A percentile compares a stretch with the other conserved stretches of the same genome.
These are phyloP conservation scores for Acrobasis suavella DNA, from an alignment of 2,888 invertebrate genomes.

Conservation along the genomic window DNA sequence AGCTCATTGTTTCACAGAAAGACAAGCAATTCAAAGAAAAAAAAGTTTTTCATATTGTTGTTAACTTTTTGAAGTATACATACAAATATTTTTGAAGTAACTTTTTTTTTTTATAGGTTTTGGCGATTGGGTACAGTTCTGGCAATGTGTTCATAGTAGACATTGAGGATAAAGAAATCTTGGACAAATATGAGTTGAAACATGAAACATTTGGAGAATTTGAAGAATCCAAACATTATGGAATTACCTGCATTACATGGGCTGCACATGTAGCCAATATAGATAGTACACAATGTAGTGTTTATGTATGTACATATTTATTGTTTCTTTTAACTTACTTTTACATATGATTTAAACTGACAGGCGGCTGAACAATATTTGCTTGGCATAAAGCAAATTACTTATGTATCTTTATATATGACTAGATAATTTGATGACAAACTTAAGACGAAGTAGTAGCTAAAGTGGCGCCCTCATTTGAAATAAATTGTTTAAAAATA, in stretches of 20 bases:
- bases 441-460: too few species aligned
- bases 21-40: too few species aligned
- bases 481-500: too few species aligned
- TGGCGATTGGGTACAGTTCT: constrained; percentile 87
- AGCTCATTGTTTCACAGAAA: too few species aligned
- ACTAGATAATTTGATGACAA: background rate
- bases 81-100: background rate
- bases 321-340: background rate
- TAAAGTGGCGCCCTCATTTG: too few species aligned
- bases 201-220: constrained; percentile 69
- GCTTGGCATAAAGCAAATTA: too few species aligned
- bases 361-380: too few species aligned
- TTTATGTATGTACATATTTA: constrained; percentile 64
- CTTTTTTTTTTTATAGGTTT: constrained; percentile 70
- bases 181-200: constrained; percentile 83
- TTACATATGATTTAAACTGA: background rate
- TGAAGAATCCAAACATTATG: constrained; percentile 75
- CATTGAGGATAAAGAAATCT: constrained; percentile 92
- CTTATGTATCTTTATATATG: too few species aligned
- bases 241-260: constrained; percentile 90
- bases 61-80: too few species aligned
- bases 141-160: constrained; percentile 89
- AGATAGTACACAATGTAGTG: constrained; percentile 67
- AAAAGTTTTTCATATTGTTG: too few species aligned
- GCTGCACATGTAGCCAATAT: constrained; percentile 74